These are phyloP conservation scores for Pammene aurita DNA, from an alignment of 2,888 invertebrate species.

Conservation along the genomic window DNA sequence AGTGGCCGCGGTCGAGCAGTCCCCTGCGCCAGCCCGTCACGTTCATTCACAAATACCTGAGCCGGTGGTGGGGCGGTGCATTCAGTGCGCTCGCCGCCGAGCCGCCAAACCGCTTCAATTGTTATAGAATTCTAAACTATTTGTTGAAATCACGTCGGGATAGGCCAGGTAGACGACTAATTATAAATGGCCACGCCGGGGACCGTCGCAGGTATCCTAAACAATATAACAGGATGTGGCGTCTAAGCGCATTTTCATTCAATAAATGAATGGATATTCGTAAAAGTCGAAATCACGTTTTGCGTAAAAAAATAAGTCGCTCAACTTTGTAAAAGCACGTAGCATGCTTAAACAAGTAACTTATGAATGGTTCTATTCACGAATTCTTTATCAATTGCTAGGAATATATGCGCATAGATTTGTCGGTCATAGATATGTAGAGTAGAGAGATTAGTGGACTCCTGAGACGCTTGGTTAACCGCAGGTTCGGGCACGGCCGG, in stretches of 20 bases:
- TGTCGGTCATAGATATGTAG: slow-evolving; percentile 1
- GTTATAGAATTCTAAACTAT: slow-evolving; percentile 69
- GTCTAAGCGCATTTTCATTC: slow-evolving; percentile 58
- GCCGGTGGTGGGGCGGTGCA: slow-evolving; percentile 60
- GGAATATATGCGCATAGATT: background rate
- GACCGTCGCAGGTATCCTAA: slow-evolving; percentile 65
- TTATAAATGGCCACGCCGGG: slow-evolving; percentile 67
- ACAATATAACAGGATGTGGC: slow-evolving; percentile 76
- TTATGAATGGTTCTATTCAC: slow-evolving; percentile 17
- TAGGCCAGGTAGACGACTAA: slow-evolving; percentile 74
- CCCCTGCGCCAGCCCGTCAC: slow-evolving; percentile 73
- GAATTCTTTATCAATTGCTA: slow-evolving; percentile 1
- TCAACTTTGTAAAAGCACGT: slow-evolving; percentile 26
- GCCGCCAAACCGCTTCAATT: slow-evolving; percentile 67
- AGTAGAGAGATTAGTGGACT: slow-evolving; percentile 10
- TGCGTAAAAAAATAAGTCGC: slow-evolving; percentile 28
- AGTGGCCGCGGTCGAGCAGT: slow-evolving; percentile 70
- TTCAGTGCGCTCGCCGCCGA: slow-evolving; percentile 58
- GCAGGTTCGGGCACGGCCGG: background rate
- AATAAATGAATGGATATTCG: slow-evolving; percentile 47
- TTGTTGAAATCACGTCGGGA: slow-evolving; percentile 70
- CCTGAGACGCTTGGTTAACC: slow-evolving; percentile 10
- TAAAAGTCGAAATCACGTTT: slow-evolving; percentile 32
- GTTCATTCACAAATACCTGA: slow-evolving; percentile 83
- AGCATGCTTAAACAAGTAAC: slow-evolving; percentile 18